Conservation (phyloP, 2,888 invertebrate species). For the Catocala sponsa region DNA sequence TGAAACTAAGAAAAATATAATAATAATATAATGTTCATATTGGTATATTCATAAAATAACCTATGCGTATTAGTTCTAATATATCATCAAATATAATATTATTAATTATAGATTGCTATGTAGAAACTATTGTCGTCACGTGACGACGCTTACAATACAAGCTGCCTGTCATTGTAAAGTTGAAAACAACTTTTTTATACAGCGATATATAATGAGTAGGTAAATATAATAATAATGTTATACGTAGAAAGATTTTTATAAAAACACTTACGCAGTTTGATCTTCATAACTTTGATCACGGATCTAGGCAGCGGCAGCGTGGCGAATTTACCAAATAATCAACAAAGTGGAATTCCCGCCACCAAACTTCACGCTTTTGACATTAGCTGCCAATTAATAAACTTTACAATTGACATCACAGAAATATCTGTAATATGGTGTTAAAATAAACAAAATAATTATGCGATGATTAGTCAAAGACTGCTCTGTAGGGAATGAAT, state of each 20-base stretch:
- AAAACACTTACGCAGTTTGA: slow-evolving; percentile 81
- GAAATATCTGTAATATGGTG: slow-evolving; percentile 45
- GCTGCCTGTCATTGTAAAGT: slow-evolving; percentile 7
- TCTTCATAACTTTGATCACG: slow-evolving; percentile 87
- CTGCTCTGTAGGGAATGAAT: slow-evolving; percentile 63
- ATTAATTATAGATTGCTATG: no score
- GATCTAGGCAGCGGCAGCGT: slow-evolving; percentile 84
- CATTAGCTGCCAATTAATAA: slow-evolving; percentile 64
- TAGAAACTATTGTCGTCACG: slow-evolving; percentile 11
- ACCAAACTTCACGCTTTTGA: slow-evolving; percentile 66
- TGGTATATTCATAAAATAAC: no score
- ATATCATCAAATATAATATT: no score
- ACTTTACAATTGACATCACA: slow-evolving; percentile 57
- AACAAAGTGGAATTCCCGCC: slow-evolving; percentile 68
- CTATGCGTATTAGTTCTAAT: no score
- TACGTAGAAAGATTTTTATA: not conserved
- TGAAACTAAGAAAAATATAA: no score
- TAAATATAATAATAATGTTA: not conserved
- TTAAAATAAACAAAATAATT: slow-evolving; percentile 41
- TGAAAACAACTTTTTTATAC: not conserved
- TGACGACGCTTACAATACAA: slow-evolving; percentile 9
- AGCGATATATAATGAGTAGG: no score
- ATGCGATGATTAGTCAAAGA: slow-evolving; percentile 55
- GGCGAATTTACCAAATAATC: slow-evolving; percentile 70
- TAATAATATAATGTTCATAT: no score